Evolutionary conservation across 2,797 vertebrate genomes (phyloP).

Genomic region (Menidia menidia): DNA sequence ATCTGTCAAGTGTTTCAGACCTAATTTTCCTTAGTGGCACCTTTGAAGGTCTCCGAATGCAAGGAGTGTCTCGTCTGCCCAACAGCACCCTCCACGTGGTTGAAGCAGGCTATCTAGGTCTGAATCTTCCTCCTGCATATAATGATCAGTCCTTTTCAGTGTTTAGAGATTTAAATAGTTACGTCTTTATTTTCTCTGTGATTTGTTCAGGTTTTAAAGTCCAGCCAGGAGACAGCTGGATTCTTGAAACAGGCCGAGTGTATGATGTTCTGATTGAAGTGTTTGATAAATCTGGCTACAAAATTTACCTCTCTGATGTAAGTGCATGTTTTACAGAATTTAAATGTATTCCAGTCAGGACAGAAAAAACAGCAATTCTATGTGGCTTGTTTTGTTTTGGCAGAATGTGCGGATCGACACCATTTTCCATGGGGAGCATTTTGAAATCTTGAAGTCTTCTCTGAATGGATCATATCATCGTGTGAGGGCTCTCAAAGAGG

Average conservation of each 20-base stretch:
- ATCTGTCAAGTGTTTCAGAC: background rate
- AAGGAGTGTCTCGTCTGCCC: constrained; percentile 91
- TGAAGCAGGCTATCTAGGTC: constrained; percentile 93
- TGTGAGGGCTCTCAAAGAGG: constrained; percentile 84
- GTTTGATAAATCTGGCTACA: constrained; percentile 93
- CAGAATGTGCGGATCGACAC: constrained; percentile 91
- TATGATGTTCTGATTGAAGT: constrained; percentile 92
- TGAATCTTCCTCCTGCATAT: constrained; percentile 52
- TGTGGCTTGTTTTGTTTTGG: constrained; percentile 20
- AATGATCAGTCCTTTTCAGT: background rate
- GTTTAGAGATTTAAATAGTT: constrained; percentile 2
- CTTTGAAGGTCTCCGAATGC: constrained; percentile 88
- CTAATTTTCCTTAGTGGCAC: constrained; percentile 68
- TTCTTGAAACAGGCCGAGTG: constrained; percentile 88
- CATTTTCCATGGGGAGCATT: constrained; percentile 85
- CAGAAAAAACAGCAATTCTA: background rate
- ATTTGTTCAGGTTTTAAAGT: constrained; percentile 88
- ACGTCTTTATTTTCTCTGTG: constrained; percentile 6
- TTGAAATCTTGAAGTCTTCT: constrained; percentile 89
- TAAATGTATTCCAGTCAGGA: background rate
- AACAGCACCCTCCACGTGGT: constrained; percentile 95
- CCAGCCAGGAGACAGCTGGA: constrained; percentile 93
- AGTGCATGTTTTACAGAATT: constrained; percentile 68
- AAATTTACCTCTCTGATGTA: constrained; percentile 92
- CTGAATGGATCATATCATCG: constrained; percentile 91